Percentiles rank a stretch among this genome's conserved stretches.
phyloP scores from a whole-genome alignment of 2,888 invertebrate species.

The Poecilus cupreus region DNA sequence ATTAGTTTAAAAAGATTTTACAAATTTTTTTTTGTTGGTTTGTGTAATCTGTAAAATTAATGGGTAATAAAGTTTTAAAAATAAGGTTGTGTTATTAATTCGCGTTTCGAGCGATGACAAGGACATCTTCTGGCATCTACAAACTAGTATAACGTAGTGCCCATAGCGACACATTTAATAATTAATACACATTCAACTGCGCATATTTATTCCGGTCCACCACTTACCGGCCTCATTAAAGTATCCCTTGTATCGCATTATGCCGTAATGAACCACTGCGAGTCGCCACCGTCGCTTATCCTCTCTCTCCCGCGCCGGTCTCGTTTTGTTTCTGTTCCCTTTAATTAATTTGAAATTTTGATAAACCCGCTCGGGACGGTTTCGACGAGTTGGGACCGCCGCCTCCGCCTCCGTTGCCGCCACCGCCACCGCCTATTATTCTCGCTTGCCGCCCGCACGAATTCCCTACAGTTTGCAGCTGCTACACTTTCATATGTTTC shows the following conservation, averaged over 20 bases:
- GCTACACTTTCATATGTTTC: conserved; percentile 22
- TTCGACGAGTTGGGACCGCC: conserved; percentile 34
- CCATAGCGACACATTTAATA: not conserved
- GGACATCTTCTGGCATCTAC: too few species aligned
- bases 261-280: conserved; percentile 51
- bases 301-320: conserved; percentile 1
- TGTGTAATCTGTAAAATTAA: too few species aligned
- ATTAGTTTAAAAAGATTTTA: too few species aligned
- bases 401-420: not conserved
- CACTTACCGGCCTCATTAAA: conserved; percentile 56
- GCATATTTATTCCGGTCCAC: conserved; percentile 54
- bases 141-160: too few species aligned
- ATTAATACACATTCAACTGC: conserved; percentile 53
- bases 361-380: conserved; percentile 53
- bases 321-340: conserved; percentile 57
- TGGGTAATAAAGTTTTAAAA: too few species aligned
- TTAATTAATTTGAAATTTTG: conserved; percentile 59
- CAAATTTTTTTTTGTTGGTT: too few species aligned
- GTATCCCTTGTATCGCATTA: conserved; percentile 57
- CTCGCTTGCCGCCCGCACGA: not conserved
- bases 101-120: too few species aligned
- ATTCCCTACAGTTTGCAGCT: conserved; percentile 31
- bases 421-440: conserved; percentile 17
- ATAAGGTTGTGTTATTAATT: too few species aligned
- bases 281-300: conserved; percentile 42